These are phyloP conservation scores for Lissocephala sabroskyi DNA, from an alignment of 2,888 invertebrate genomes.

Conservation along the genomic window DNA sequence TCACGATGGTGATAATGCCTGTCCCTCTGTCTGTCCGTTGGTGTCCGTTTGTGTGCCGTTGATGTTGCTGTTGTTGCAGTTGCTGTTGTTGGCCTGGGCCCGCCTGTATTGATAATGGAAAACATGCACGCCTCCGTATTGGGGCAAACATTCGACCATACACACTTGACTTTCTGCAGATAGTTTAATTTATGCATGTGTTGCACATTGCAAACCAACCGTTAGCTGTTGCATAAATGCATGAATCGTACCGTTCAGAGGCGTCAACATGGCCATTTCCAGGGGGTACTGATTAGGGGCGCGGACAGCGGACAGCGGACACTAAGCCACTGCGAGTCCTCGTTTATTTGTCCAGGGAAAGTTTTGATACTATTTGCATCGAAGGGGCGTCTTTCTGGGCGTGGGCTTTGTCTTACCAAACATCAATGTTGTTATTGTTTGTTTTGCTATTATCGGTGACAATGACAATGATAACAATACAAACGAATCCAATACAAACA, in stretches of 20 bases:
- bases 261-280: too few relatives aligned
- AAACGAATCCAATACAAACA: conserved; percentile 8
- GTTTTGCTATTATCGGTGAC: conserved; percentile 31
- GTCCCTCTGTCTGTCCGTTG: neutral
- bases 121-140: conserved; percentile 39
- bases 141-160: conserved; percentile 11
- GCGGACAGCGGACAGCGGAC: too few relatives aligned
- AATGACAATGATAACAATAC: conserved; percentile 25
- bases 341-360: neutral
- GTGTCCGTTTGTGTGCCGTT: neutral
- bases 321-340: too few relatives aligned
- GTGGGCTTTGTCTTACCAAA: neutral
- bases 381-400: conserved; percentile 9
- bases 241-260: conserved; percentile 4
- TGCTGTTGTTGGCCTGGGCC: conserved; percentile 13
- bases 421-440: conserved; percentile 14
- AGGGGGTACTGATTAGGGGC: too few relatives aligned
- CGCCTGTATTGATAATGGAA: conserved; percentile 48
- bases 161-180: conserved; percentile 16
- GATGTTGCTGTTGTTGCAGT: too few relatives aligned
- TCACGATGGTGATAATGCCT: conserved; percentile 51
- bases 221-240: conserved; percentile 15
- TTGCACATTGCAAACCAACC: conserved; percentile 28
- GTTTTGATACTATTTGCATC: conserved; percentile 25
- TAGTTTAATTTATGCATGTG: conserved; percentile 54